phyloP scores from a whole-genome alignment of 2,888 invertebrate species.

The Platycheirus rosarum region DNA sequence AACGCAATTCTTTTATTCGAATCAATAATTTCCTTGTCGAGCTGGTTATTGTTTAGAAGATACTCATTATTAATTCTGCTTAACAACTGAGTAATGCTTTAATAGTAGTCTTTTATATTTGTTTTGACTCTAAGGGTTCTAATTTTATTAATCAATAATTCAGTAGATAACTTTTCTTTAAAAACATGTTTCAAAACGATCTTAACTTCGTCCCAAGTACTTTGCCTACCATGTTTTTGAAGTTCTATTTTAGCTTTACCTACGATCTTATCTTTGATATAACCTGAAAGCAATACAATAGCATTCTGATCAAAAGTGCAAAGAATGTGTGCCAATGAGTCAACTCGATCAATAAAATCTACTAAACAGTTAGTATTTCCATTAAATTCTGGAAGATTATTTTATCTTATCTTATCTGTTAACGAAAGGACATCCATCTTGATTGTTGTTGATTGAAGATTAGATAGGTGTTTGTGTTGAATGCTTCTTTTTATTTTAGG shows the following conservation, averaged over 20 bases:
- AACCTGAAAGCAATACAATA: not conserved
- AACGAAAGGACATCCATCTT: conserved; percentile 4
- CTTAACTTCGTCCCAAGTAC: not conserved
- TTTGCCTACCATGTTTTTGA: not conserved
- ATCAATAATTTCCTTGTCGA: not conserved
- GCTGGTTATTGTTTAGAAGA: no score
- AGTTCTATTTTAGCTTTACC: conserved; percentile 1
- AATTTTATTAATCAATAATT: no score
- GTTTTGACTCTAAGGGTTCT: no score
- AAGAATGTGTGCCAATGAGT: not conserved
- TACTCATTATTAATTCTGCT: no score
- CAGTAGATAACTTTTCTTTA: no score
- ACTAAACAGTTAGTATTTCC: not conserved
- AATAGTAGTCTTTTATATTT: no score
- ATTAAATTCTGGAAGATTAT: conserved; percentile 11
- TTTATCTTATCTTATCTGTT: conserved; percentile 11
- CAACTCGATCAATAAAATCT: not conserved
- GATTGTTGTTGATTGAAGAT: no score
- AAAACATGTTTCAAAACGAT: no score
- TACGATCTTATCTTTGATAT: no score
- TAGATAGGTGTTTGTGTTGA: no score
- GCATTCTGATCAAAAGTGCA: not conserved
- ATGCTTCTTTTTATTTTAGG: no score
- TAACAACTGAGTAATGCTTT: no score
- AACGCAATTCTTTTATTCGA: conserved; percentile 34